phyloP scores from a whole-genome alignment of 1,140 invertebrate species.

The Thereuonema tuberculata region DNA sequence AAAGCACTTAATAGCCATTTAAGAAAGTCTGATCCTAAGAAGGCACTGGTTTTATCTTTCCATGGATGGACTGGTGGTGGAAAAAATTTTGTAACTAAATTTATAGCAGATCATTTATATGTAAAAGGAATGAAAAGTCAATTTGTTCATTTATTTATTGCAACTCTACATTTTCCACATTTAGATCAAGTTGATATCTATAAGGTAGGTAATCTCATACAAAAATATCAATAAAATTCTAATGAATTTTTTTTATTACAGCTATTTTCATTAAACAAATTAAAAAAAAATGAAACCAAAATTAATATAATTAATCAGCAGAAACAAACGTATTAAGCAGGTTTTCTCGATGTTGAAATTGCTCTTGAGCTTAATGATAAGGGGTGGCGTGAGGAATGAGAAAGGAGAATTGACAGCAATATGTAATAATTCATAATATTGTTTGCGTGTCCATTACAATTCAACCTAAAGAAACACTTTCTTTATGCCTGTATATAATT shows the following conservation, averaged over 20 bases:
- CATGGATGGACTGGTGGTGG: constrained; percentile 70
- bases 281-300: too few relatives aligned
- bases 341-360: too few relatives aligned
- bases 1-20: constrained; percentile 2
- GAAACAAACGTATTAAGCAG: too few relatives aligned
- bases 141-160: constrained; percentile 67
- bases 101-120: constrained; percentile 65
- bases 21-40: not conserved
- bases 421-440: too few relatives aligned
- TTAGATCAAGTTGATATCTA: constrained; percentile 34
- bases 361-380: too few relatives aligned
- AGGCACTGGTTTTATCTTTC: constrained; percentile 16
- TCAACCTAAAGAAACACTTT: too few relatives aligned
- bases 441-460: too few relatives aligned
- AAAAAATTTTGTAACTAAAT: constrained; percentile 70
- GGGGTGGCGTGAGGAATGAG: too few relatives aligned
- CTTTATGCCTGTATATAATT: too few relatives aligned
- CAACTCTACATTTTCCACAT: constrained; percentile 60
- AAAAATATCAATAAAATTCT: not conserved
- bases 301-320: not conserved
- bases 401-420: too few relatives aligned
- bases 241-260: not conserved
- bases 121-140: constrained; percentile 53
- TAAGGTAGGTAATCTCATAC: constrained; percentile 27
- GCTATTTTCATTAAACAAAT: too few relatives aligned